Evolutionary conservation across 2,888 invertebrate genomes (phyloP).

Genomic region (Strigamia maritima): DNA sequence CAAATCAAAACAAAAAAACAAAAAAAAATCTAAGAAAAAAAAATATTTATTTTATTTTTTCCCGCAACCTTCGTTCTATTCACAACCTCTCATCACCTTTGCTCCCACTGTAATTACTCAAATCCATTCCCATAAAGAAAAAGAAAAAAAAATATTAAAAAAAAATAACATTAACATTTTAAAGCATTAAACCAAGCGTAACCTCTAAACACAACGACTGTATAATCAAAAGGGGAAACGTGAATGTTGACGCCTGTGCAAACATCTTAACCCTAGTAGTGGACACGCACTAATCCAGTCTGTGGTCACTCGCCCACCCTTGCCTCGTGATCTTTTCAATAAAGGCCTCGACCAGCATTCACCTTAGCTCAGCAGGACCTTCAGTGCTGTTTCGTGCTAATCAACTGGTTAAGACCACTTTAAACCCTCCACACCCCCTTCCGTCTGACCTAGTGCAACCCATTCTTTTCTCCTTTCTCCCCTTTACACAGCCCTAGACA

Average conservation of each 20-base stretch:
- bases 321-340: slow-evolving; percentile 21
- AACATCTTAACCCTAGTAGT: slow-evolving; percentile 2
- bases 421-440: background rate
- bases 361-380: background rate
- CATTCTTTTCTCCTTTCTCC: background rate
- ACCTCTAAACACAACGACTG: background rate
- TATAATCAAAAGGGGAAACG: background rate
- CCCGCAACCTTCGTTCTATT: background rate
- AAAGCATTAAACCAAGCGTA: background rate
- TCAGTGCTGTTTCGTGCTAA: background rate
- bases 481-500: background rate
- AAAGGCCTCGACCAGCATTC: slow-evolving; percentile 1
- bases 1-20: background rate
- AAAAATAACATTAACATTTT: background rate
- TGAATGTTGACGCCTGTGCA: slow-evolving; percentile 15
- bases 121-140: background rate
- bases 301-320: slow-evolving; percentile 8
- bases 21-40: background rate
- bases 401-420: slow-evolving; percentile 25
- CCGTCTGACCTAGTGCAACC: background rate
- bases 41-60: background rate
- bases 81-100: background rate
- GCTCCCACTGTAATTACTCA: slow-evolving; percentile 10
- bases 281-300: slow-evolving; percentile 23
- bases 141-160: background rate